Conservation (phyloP, 2,888 invertebrate species). For the Malacosoma neustria region DNA sequence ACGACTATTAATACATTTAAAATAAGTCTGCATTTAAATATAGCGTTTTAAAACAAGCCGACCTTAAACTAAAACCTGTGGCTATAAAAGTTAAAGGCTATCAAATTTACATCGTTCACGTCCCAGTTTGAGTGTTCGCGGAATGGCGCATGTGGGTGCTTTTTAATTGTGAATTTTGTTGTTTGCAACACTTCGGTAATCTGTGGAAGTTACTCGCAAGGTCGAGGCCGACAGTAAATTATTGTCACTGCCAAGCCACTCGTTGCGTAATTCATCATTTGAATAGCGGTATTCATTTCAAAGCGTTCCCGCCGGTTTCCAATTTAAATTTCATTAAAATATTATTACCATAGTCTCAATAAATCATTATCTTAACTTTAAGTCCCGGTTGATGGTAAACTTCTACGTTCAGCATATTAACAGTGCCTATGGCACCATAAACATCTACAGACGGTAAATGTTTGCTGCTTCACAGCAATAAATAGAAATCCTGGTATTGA, state of each 20-base stretch:
- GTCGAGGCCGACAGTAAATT: constrained; percentile 54
- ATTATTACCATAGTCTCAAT: constrained; percentile 2
- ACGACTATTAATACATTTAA: not conserved
- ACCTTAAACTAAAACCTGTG: constrained; percentile 57
- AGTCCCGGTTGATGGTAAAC: no score
- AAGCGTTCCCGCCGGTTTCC: constrained; percentile 5
- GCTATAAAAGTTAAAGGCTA: constrained; percentile 61
- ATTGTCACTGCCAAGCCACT: constrained; percentile 35
- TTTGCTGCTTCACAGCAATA: no score
- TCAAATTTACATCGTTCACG: constrained; percentile 56
- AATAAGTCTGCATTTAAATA: constrained; percentile 5
- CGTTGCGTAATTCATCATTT: constrained; percentile 44
- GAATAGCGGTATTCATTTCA: constrained; percentile 18
- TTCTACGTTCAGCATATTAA: no score
- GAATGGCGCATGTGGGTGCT: constrained; percentile 54
- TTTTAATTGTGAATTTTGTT: constrained; percentile 35
- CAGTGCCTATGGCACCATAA: no score
- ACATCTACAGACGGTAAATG: no score
- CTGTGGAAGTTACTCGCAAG: constrained; percentile 51
- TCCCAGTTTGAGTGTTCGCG: constrained; percentile 55
- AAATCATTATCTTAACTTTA: no score
- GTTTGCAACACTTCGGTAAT: constrained; percentile 41
- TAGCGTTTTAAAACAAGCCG: constrained; percentile 36
- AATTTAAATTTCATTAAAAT: constrained; percentile 10
- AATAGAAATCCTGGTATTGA: no score